A percentile compares a stretch with the other conserved stretches of the same genome.
Conservation (phyloP, 2,888 invertebrate genomes). For the Macrosoma leucophasiata region DNA sequence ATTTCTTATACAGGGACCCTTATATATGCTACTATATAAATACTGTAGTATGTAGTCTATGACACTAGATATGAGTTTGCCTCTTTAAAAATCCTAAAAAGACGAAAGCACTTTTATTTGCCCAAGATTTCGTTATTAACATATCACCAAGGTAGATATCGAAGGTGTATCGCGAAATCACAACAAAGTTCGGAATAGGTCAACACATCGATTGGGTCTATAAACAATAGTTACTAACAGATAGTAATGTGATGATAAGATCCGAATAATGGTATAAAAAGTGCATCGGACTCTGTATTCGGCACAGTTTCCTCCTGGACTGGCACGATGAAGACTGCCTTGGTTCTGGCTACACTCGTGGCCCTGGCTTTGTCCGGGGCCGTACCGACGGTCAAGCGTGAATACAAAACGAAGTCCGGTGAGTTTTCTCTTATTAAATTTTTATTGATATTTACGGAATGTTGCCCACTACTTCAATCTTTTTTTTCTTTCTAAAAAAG, state of each 20-base stretch:
- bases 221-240: too few species aligned
- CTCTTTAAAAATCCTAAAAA: too few species aligned
- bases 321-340: slow-evolving; percentile 65
- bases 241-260: slow-evolving; percentile 28
- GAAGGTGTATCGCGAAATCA: too few species aligned
- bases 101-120: too few species aligned
- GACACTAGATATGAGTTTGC: too few species aligned
- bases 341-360: slow-evolving; percentile 54
- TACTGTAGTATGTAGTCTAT: too few species aligned
- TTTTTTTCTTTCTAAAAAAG: neutral
- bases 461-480: neutral
- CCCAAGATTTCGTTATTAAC: too few species aligned
- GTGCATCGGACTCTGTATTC: slow-evolving; percentile 7
- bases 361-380: slow-evolving; percentile 49
- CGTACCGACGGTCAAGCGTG: slow-evolving; percentile 29
- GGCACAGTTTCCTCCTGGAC: slow-evolving; percentile 50
- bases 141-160: too few species aligned
- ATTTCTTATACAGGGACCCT: too few species aligned
- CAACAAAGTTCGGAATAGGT: too few species aligned
- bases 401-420: slow-evolving; percentile 31
- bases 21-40: too few species aligned
- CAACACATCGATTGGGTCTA: too few species aligned
- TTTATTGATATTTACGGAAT: neutral
- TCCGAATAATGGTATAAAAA: slow-evolving; percentile 28
- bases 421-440: slow-evolving; percentile 13